phyloP scores from a whole-genome alignment of 2,113 vertebrate species.

The Pheucticus melanocephalus region DNA sequence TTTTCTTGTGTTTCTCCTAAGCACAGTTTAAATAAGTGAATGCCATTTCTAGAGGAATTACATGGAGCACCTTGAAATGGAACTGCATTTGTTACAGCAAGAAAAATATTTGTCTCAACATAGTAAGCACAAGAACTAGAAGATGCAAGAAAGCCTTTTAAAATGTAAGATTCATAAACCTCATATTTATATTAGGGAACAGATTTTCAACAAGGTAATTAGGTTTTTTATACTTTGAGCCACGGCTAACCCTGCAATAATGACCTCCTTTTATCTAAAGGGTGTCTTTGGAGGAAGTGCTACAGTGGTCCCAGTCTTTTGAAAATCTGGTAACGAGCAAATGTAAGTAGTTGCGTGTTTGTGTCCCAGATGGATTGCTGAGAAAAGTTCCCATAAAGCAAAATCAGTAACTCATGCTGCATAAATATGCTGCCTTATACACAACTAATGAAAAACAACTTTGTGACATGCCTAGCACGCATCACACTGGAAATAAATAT shows the following conservation, averaged over 20 bases:
- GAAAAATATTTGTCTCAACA: neutral
- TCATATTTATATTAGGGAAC: neutral
- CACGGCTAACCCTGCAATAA: neutral
- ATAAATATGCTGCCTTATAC: neutral
- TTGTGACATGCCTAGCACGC: neutral
- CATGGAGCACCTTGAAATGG: neutral
- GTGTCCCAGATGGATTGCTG: neutral
- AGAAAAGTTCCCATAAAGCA: neutral
- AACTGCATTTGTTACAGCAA: neutral
- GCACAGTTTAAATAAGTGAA: neutral
- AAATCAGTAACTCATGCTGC: neutral
- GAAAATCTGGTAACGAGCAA: conserved; percentile 67
- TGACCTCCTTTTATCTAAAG: conserved; percentile 44
- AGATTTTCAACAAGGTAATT: neutral
- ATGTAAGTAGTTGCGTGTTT: conserved; percentile 35
- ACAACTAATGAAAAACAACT: neutral
- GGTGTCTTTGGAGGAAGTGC: conserved; percentile 54
- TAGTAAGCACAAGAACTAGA: neutral
- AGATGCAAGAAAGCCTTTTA: neutral
- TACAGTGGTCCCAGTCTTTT: conserved; percentile 66
- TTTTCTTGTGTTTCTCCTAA: neutral
- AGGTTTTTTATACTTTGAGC: neutral
- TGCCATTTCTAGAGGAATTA: neutral
- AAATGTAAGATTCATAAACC: neutral
- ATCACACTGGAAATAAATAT: neutral